A percentile compares a stretch with the other conserved stretches of the same genome.
phyloP scores from a whole-genome alignment of 2,888 invertebrate genomes.

The Argyra leucocephala region DNA sequence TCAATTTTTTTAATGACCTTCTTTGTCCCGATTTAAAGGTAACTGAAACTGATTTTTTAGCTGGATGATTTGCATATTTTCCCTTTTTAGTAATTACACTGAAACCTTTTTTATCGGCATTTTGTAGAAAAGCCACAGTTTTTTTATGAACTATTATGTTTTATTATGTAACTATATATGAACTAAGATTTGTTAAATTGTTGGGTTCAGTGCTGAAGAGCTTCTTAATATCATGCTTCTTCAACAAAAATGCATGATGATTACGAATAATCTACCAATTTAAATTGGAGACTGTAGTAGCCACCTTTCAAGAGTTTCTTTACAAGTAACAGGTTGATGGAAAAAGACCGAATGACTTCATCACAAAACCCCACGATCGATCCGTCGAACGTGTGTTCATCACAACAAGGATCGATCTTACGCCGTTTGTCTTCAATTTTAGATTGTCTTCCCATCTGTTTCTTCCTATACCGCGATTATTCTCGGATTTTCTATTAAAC shows the following conservation, averaged over 20 bases:
- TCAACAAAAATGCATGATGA: constrained; percentile 42
- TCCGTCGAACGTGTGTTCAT: too few relatives aligned
- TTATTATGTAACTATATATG: constrained; percentile 87
- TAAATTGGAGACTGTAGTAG: constrained; percentile 41
- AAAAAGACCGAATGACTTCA: not conserved
- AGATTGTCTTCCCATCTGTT: too few relatives aligned
- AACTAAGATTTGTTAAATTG: constrained; percentile 86
- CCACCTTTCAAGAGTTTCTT: constrained; percentile 34
- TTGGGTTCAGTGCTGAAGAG: constrained; percentile 58
- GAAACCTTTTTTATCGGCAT: constrained; percentile 89
- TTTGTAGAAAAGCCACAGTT: constrained; percentile 75
- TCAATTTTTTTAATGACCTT: constrained; percentile 74
- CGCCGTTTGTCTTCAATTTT: too few relatives aligned
- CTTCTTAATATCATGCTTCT: constrained; percentile 42
- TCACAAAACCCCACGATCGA: too few relatives aligned
- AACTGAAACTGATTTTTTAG: constrained; percentile 61
- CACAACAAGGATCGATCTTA: too few relatives aligned
- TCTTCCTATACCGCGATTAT: too few relatives aligned
- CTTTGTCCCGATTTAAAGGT: constrained; percentile 84
- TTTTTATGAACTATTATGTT: constrained; percentile 90
- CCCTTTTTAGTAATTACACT: constrained; percentile 79
- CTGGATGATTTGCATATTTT: constrained; percentile 63
- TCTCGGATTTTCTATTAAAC: too few relatives aligned
- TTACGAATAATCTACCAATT: constrained; percentile 45
- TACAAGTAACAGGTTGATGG: not conserved